Conservation (phyloP, 2,888 invertebrate genomes). For the Idaea dimidiata region DNA sequence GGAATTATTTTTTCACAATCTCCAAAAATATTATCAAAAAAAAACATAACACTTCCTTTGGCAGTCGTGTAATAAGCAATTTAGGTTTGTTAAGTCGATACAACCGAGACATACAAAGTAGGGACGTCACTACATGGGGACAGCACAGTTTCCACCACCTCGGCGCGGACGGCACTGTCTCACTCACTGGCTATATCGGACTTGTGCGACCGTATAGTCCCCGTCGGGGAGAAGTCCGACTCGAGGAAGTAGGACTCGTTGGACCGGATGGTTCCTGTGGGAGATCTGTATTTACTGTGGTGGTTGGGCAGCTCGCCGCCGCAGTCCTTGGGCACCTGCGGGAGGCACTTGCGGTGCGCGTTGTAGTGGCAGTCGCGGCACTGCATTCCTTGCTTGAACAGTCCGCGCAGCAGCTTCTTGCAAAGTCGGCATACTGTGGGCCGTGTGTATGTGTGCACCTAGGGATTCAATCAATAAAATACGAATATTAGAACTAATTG, state of each 20-base stretch:
- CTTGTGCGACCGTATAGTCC: neutral
- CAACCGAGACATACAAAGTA: neutral
- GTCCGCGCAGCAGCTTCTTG: slow-evolving; percentile 95
- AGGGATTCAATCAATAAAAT: neutral
- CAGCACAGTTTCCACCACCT: neutral
- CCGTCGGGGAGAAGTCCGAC: too few species aligned
- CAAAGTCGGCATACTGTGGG: slow-evolving; percentile 98
- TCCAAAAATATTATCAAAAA: too few species aligned
- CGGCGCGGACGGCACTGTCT: neutral
- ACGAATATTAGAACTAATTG: too few species aligned
- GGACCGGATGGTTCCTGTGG: neutral
- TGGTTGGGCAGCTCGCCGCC: slow-evolving; percentile 84
- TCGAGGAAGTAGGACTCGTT: too few species aligned
- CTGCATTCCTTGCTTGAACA: slow-evolving; percentile 98
- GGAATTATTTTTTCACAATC: too few species aligned
- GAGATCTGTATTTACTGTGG: slow-evolving; percentile 63
- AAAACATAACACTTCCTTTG: too few species aligned
- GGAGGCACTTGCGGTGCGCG: slow-evolving; percentile 96
- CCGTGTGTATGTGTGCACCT: slow-evolving; percentile 95
- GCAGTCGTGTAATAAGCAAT: too few species aligned
- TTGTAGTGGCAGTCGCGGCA: slow-evolving; percentile 99
- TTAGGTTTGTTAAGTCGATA: too few species aligned
- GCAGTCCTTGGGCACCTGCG: slow-evolving; percentile 94
- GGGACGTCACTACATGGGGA: neutral
- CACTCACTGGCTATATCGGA: neutral